These are phyloP conservation scores for Pipistrellus pygmaeus DNA, from an alignment of 2,797 vertebrate genomes.

Conservation along the genomic window DNA sequence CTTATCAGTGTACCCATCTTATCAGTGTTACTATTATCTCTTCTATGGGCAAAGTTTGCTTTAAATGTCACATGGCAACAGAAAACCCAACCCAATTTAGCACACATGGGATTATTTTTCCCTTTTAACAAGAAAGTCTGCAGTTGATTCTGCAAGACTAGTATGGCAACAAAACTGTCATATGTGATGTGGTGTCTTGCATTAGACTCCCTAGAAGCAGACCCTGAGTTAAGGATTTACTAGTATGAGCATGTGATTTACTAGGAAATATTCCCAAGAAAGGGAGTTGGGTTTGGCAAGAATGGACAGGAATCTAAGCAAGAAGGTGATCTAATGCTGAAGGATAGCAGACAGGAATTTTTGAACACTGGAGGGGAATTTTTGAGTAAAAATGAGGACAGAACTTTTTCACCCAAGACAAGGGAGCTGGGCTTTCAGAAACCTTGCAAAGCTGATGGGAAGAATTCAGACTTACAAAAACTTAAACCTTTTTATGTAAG, in stretches of 20 bases:
- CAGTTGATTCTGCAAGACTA: neutral
- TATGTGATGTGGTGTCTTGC: neutral
- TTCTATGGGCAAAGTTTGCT: conserved; percentile 14
- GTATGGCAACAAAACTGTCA: neutral
- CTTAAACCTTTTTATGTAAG: neutral
- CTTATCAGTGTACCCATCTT: neutral
- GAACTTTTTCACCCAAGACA: neutral
- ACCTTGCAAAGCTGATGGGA: neutral
- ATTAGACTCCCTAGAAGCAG: neutral
- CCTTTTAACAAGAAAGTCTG: conserved; percentile 12
- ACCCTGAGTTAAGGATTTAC: neutral
- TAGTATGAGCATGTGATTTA: neutral
- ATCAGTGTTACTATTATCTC: neutral
- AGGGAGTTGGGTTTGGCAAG: neutral
- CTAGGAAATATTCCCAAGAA: neutral
- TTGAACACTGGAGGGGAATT: neutral
- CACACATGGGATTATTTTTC: neutral
- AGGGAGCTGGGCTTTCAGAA: neutral
- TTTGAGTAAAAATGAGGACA: conserved; percentile 8
- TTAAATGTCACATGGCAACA: neutral
- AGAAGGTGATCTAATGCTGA: neutral
- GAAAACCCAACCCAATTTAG: neutral
- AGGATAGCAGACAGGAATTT: neutral
- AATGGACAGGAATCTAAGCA: neutral
- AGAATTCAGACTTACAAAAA: neutral